Percentiles rank a stretch among this genome's conserved stretches.
Conservation (phyloP, 2,113 vertebrate genomes). For the Eira barbara region DNA sequence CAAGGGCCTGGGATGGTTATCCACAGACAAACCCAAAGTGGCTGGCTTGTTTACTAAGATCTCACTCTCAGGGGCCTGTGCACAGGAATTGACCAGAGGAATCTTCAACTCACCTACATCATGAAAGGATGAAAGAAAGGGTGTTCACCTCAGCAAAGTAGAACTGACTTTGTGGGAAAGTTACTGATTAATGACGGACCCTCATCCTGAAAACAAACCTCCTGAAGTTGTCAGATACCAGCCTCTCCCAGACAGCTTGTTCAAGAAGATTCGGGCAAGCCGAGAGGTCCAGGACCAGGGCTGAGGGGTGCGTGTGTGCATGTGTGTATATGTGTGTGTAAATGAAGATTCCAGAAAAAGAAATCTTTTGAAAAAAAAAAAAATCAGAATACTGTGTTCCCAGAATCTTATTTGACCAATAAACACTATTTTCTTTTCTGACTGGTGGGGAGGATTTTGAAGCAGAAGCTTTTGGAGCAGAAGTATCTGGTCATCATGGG, state of each 20-base stretch:
- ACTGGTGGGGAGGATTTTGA: not conserved
- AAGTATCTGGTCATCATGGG: not conserved
- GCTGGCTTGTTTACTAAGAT: not conserved
- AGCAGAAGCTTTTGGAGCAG: not conserved
- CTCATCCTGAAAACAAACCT: not conserved
- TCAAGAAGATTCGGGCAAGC: not conserved
- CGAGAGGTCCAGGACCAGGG: not conserved
- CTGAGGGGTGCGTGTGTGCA: not conserved
- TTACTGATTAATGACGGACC: not conserved
- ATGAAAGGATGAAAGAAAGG: conserved; percentile 17
- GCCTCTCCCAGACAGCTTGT: not conserved
- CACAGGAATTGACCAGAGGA: not conserved
- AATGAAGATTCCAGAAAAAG: not conserved
- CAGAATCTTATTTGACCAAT: not conserved
- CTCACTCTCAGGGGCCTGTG: not conserved
- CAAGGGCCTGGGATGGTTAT: not conserved
- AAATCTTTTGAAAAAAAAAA: not conserved
- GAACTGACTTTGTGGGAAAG: conserved; percentile 1
- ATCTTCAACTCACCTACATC: not conserved
- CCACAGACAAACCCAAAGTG: not conserved
- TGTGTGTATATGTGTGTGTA: not conserved
- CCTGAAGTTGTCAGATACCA: not conserved
- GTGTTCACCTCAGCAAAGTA: not conserved
- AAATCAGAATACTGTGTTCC: not conserved
- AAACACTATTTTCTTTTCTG: not conserved